These are phyloP conservation scores for Tipula unca DNA, from an alignment of 2,888 invertebrate species.

Conservation along the genomic window DNA sequence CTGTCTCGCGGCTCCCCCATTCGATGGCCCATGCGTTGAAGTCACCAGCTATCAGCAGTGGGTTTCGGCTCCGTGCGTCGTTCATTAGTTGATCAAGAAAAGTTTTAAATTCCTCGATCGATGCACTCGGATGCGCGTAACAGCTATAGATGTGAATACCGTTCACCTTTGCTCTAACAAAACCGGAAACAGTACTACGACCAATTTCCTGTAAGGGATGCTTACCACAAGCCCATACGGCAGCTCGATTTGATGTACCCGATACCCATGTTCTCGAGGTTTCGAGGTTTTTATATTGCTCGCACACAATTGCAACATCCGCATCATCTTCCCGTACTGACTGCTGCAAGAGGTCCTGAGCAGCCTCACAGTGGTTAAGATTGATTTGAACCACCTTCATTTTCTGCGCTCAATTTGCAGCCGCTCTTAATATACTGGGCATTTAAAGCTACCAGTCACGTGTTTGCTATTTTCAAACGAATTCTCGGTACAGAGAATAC, in stretches of 20 bases:
- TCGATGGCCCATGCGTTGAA: neutral
- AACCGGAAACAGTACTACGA: no score
- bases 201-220: no score
- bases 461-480: neutral
- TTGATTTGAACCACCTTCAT: neutral
- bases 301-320: no score
- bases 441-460: neutral
- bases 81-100: no score
- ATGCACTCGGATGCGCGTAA: neutral
- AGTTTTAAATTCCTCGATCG: neutral
- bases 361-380: neutral
- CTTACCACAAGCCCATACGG: neutral
- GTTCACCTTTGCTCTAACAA: no score
- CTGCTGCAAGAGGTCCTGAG: neutral
- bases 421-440: neutral
- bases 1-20: no score
- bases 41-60: neutral
- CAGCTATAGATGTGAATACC: no score
- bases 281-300: neutral
- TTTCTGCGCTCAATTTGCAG: neutral
- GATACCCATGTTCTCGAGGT: neutral
- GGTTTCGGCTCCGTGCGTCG: neutral
- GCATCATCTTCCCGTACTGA: no score
- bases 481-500: neutral
- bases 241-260: neutral